phyloP scores from a whole-genome alignment of 2,797 vertebrate genomes.

The Lepilemur septentrionalis region DNA sequence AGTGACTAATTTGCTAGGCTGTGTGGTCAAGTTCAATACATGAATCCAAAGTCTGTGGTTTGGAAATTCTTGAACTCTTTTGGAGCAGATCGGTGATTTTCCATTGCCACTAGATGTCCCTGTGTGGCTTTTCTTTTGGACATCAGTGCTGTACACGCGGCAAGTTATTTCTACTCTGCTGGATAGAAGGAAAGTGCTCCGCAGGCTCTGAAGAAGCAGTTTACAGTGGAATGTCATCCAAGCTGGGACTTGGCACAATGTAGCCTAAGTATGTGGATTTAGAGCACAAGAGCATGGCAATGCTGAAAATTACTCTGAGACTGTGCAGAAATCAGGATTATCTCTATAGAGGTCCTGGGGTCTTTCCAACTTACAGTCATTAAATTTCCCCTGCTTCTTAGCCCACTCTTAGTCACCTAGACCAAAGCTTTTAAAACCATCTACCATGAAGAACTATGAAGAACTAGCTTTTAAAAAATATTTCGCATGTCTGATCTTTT shows the following conservation, averaged over 20 bases:
- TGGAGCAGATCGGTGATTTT: slow-evolving; percentile 49
- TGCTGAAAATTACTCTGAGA: not conserved
- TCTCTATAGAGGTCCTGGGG: not conserved
- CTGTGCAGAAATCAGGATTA: not conserved
- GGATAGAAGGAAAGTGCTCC: not conserved
- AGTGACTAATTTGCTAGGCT: not conserved
- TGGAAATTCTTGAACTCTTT: slow-evolving; percentile 50
- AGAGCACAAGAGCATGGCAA: not conserved
- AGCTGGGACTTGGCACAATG: not conserved
- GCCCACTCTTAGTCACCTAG: not conserved
- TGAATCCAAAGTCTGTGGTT: not conserved
- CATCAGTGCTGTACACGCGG: not conserved
- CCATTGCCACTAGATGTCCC: slow-evolving; percentile 86
- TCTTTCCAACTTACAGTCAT: not conserved
- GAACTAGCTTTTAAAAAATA: not conserved
- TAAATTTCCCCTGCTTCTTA: not conserved
- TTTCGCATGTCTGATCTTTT: not conserved
- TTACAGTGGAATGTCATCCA: slow-evolving; percentile 37
- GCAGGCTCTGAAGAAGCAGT: slow-evolving; percentile 47
- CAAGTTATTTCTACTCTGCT: slow-evolving; percentile 53
- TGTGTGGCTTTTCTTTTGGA: slow-evolving; percentile 85
- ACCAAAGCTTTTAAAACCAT: not conserved
- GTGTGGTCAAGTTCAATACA: not conserved
- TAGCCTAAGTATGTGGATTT: not conserved
- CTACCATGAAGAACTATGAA: not conserved